Evolutionary conservation across 2,888 invertebrate genomes (phyloP).

Genomic region (Polymixis lichenea): DNA sequence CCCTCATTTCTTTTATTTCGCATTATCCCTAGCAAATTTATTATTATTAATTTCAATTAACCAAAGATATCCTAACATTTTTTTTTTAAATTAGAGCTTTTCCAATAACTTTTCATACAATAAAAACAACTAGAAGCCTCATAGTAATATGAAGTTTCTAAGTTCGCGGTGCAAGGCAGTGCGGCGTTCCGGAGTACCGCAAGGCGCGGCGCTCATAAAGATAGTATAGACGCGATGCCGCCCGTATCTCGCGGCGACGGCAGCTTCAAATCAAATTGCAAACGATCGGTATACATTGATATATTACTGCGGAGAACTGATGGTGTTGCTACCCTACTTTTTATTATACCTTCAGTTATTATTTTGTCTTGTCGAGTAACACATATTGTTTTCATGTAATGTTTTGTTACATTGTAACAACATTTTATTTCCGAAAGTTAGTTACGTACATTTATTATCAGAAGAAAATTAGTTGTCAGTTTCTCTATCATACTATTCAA

Average conservation of each 20-base stretch:
- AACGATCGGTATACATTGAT: slow-evolving; percentile 52
- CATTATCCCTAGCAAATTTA: background rate
- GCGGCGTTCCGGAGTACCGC: slow-evolving; percentile 46
- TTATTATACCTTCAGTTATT: background rate
- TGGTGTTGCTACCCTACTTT: slow-evolving; percentile 14
- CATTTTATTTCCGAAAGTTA: background rate
- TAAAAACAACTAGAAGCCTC: slow-evolving; percentile 1
- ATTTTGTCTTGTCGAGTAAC: background rate
- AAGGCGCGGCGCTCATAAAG: slow-evolving; percentile 25
- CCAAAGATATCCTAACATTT: too few species aligned
- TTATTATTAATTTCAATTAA: too few species aligned
- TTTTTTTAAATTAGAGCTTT: too few species aligned
- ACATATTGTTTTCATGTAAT: slow-evolving; percentile 4
- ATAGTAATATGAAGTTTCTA: slow-evolving; percentile 8
- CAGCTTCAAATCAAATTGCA: slow-evolving; percentile 57
- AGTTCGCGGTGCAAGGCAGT: slow-evolving; percentile 50
- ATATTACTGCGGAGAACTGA: slow-evolving; percentile 42
- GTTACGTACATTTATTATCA: background rate
- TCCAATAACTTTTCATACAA: slow-evolving; percentile 13
- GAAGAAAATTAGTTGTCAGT: background rate
- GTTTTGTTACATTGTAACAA: background rate
- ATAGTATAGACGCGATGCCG: slow-evolving; percentile 35
- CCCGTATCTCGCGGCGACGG: slow-evolving; percentile 53
- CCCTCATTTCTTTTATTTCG: background rate
- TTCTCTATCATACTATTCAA: background rate